A percentile compares a stretch with the other conserved stretches of the same genome.
These are phyloP conservation scores for Andrena camellia DNA, from an alignment of 2,888 invertebrate genomes.

Conservation along the genomic window DNA sequence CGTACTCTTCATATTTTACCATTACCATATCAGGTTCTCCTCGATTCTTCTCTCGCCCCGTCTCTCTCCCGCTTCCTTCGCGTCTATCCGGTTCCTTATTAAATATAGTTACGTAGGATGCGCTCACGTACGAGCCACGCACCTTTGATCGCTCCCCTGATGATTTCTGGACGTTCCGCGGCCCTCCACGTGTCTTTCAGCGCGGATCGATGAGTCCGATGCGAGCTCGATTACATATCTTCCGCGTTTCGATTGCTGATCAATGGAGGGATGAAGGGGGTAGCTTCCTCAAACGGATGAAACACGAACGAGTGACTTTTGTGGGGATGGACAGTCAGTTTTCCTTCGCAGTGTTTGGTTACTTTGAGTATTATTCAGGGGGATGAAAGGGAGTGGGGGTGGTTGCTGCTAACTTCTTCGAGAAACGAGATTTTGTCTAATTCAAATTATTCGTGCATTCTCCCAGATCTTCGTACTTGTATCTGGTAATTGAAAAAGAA, in stretches of 20 bases:
- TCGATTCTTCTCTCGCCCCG: slow-evolving; percentile 48
- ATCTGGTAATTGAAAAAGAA: too few species aligned
- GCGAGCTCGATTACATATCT: slow-evolving; percentile 13
- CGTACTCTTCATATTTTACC: slow-evolving; percentile 76
- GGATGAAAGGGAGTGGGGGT: too few species aligned
- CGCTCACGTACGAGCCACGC: slow-evolving; percentile 46
- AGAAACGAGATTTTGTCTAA: too few species aligned
- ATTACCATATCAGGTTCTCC: slow-evolving; percentile 79
- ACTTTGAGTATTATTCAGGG: too few species aligned
- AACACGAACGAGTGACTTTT: neutral
- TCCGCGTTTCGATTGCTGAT: neutral
- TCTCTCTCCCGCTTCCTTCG: slow-evolving; percentile 6
- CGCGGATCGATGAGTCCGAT: neutral
- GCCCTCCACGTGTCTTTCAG: neutral
- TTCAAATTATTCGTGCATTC: too few species aligned
- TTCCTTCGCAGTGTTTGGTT: too few species aligned
- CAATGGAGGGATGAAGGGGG: neutral
- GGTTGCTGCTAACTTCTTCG: too few species aligned
- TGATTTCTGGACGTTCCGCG: slow-evolving; percentile 36
- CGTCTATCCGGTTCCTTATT: slow-evolving; percentile 64
- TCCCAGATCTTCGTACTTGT: too few species aligned
- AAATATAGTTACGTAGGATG: slow-evolving; percentile 66
- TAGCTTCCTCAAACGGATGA: neutral
- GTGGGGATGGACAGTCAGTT: neutral
- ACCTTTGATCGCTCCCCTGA: slow-evolving; percentile 35